Evolutionary conservation across 2,888 invertebrate genomes (phyloP).

Genomic region (Hypolimnas misippus): DNA sequence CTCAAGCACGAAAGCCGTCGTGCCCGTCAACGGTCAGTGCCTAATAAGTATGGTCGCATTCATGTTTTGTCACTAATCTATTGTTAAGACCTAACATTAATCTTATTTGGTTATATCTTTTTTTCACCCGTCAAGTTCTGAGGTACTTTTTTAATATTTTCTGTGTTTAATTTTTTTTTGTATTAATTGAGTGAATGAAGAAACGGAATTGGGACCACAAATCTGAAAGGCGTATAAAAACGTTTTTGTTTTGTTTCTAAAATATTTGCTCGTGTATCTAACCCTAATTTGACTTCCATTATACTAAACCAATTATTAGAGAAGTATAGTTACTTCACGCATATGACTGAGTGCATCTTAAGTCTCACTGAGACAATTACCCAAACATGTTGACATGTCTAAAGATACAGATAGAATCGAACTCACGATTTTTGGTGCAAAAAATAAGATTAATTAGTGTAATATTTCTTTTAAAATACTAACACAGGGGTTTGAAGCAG

Average conservation of each 20-base stretch:
- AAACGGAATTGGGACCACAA: neutral
- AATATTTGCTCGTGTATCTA: neutral
- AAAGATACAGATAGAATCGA: too few species aligned
- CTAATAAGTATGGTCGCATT: constrained; percentile 82
- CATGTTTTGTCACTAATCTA: constrained; percentile 79
- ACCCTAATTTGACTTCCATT: neutral
- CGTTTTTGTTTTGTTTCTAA: neutral
- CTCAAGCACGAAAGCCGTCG: constrained; percentile 94
- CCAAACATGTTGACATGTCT: too few species aligned
- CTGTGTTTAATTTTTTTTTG: constrained; percentile 1
- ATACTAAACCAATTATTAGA: too few species aligned
- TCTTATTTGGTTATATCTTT: neutral
- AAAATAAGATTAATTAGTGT: too few species aligned
- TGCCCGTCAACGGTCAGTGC: constrained; percentile 90
- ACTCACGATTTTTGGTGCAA: too few species aligned
- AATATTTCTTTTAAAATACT: neutral
- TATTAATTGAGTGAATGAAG: neutral
- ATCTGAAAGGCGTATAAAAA: neutral
- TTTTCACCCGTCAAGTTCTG: neutral
- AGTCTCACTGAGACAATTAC: too few species aligned
- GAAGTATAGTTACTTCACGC: too few species aligned
- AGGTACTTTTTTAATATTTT: neutral
- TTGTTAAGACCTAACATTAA: constrained; percentile 31
- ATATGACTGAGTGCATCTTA: too few species aligned
- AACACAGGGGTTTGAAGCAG: constrained; percentile 39